Percentiles rank a stretch among this genome's conserved stretches.
These are phyloP conservation scores for Malacoraja senta DNA, from an alignment of 2,797 vertebrate species.

Conservation along the genomic window DNA sequence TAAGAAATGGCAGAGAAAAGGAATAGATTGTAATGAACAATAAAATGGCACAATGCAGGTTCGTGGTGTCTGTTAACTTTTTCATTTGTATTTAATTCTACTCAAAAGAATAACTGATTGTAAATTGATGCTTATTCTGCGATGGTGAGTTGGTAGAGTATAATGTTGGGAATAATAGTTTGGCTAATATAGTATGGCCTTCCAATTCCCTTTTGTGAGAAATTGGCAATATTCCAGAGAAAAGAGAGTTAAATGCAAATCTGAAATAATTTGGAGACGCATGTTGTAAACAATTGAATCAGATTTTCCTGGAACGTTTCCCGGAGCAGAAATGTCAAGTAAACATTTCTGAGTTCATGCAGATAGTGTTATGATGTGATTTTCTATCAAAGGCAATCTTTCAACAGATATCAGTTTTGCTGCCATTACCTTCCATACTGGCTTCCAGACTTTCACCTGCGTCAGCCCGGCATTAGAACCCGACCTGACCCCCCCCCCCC, in stretches of 20 bases:
- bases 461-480: too few relatives aligned
- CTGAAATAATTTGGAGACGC: background rate
- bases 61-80: background rate
- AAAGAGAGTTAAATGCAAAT: background rate
- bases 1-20: background rate
- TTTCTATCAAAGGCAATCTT: background rate
- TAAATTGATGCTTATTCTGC: background rate
- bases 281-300: constrained; percentile 12
- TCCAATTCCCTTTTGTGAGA: background rate
- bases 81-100: background rate
- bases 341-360: background rate
- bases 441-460: too few relatives aligned
- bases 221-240: constrained; percentile 2
- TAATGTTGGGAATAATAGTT: background rate
- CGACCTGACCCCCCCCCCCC: too few relatives aligned
- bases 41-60: background rate
- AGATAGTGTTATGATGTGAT: background rate
- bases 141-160: background rate
- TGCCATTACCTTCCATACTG: background rate
- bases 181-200: background rate
- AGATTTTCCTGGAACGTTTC: constrained; percentile 31
- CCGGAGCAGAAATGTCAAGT: background rate
- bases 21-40: too few relatives aligned
- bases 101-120: background rate
- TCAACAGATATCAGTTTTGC: background rate